Percentiles rank a stretch among this genome's conserved stretches.
Evolutionary conservation across 2,888 invertebrate species (phyloP).

Genomic region (Nymphalis c-album): DNA sequence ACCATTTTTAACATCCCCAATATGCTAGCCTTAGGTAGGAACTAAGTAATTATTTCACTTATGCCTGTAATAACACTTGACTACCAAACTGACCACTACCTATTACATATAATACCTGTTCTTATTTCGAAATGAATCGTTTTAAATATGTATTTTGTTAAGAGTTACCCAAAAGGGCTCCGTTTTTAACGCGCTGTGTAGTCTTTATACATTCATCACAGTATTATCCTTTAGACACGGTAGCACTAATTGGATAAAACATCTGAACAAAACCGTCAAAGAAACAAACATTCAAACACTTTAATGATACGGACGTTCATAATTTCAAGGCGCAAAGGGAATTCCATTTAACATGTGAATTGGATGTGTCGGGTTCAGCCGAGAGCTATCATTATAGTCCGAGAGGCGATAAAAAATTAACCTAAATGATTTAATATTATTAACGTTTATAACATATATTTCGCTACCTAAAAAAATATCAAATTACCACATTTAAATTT

Average conservation of each 20-base stretch:
- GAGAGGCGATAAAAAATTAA: slow-evolving; percentile 25
- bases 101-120: no score
- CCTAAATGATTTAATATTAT: not conserved
- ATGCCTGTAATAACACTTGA: no score
- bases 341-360: slow-evolving; percentile 81
- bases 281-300: slow-evolving; percentile 80
- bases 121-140: not conserved
- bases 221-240: slow-evolving; percentile 82
- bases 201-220: slow-evolving; percentile 71
- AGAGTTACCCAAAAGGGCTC: slow-evolving; percentile 56
- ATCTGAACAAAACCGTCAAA: slow-evolving; percentile 72
- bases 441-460: not conserved
- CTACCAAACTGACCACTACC: no score
- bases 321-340: slow-evolving; percentile 76
- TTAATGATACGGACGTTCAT: slow-evolving; percentile 73
- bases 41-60: no score
- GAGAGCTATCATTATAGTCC: slow-evolving; percentile 59
- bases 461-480: not conserved
- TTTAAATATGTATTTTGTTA: slow-evolving; percentile 3
- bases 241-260: slow-evolving; percentile 81
- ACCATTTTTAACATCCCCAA: no score
- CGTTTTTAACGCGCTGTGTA: slow-evolving; percentile 76
- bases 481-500: no score
- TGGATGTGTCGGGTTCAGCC: slow-evolving; percentile 65
- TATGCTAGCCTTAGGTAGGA: no score